A percentile compares a stretch with the other conserved stretches of the same genome.
These are phyloP conservation scores for Malacoraja senta DNA, from an alignment of 2,797 vertebrate genomes.

Conservation along the genomic window DNA sequence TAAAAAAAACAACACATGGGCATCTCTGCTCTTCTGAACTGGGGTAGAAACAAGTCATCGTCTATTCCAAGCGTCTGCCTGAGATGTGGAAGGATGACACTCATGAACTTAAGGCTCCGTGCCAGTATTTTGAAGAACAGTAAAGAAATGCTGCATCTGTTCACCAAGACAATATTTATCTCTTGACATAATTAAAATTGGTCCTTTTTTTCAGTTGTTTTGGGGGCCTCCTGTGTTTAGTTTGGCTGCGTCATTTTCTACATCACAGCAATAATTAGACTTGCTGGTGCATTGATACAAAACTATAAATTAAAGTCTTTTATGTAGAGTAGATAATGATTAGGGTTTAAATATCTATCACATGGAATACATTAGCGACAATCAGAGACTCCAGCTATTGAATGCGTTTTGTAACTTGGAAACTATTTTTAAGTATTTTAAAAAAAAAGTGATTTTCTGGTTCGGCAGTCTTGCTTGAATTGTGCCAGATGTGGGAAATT, in stretches of 20 bases:
- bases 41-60: no score
- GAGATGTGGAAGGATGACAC: no score
- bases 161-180: neutral
- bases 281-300: neutral
- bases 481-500: constrained; percentile 4
- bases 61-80: no score
- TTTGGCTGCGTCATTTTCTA: neutral
- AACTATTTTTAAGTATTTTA: neutral
- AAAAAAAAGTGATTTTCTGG: neutral
- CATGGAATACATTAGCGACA: neutral
- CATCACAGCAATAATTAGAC: neutral
- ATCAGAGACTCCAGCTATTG: neutral
- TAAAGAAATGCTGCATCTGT: neutral
- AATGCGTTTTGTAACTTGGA: neutral
- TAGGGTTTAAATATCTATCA: neutral
- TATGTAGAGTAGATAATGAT: neutral
- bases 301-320: neutral
- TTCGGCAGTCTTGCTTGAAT: neutral
- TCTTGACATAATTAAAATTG: constrained; percentile 17
- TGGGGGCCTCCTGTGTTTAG: neutral
- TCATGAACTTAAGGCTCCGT: no score
- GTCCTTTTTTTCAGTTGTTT: neutral
- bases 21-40: no score
- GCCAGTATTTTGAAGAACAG: neutral
- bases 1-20: no score